Evolutionary conservation across 1,140 invertebrate genomes (phyloP).

Genomic region (Macrocentrus cingulum): DNA sequence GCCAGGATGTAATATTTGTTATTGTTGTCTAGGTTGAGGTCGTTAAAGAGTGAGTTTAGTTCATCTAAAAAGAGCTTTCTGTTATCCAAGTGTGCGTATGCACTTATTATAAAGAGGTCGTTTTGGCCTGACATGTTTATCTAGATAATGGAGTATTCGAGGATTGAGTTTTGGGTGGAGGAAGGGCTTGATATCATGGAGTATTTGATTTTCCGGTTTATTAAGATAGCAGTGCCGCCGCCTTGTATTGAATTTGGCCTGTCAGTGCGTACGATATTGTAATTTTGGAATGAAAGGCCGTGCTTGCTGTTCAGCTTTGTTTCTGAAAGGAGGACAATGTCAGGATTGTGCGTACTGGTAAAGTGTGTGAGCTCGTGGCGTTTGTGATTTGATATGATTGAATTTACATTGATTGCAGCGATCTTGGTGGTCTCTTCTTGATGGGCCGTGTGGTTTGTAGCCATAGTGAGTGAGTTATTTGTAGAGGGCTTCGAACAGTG

Average conservation of each 20-base stretch:
- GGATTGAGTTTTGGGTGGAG: not conserved
- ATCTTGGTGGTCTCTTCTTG: no score
- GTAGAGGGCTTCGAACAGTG: no score
- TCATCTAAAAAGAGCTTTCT: slow-evolving; percentile 5
- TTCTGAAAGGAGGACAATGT: slow-evolving; percentile 8
- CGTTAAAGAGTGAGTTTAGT: not conserved
- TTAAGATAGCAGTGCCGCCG: slow-evolving; percentile 9
- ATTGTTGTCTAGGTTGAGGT: not conserved
- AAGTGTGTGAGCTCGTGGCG: not conserved
- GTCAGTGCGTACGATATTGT: slow-evolving; percentile 8
- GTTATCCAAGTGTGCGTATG: not conserved
- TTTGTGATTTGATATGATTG: no score
- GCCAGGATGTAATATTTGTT: slow-evolving; percentile 5
- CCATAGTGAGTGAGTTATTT: no score
- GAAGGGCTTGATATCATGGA: not conserved
- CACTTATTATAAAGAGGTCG: not conserved
- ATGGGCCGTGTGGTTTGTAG: no score
- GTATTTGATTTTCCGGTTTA: not conserved
- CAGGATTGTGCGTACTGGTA: not conserved
- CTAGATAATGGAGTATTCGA: slow-evolving; percentile 40
- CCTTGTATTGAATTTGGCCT: not conserved
- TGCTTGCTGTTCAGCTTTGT: slow-evolving; percentile 14
- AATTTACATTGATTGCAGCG: no score
- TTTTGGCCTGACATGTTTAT: slow-evolving; percentile 13
- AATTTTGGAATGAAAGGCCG: not conserved